Conservation (phyloP, 2,113 vertebrate species). For the Vulpes vulpes region DNA sequence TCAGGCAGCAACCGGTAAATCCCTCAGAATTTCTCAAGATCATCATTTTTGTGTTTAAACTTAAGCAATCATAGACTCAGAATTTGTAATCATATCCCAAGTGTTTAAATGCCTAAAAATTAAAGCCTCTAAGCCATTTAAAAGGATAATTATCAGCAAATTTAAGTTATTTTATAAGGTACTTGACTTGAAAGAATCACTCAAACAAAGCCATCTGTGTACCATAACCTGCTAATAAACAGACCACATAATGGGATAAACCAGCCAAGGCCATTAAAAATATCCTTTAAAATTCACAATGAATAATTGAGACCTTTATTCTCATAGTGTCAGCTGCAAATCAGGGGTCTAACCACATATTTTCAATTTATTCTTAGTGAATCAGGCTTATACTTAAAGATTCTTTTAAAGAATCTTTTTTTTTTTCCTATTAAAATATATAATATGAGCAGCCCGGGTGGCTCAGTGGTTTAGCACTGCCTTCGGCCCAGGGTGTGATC, state of each 20-base stretch:
- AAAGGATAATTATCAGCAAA: not conserved
- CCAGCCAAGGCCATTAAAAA: slow-evolving; percentile 26
- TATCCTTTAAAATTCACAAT: slow-evolving; percentile 38
- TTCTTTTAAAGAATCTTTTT: not conserved
- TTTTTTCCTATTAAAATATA: not conserved
- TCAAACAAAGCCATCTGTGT: slow-evolving; percentile 40
- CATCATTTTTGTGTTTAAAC: slow-evolving; percentile 42
- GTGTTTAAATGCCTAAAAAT: slow-evolving; percentile 54
- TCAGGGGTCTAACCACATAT: not conserved
- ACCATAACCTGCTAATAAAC: slow-evolving; percentile 5
- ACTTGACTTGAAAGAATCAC: slow-evolving; percentile 40
- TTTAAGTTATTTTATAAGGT: slow-evolving; percentile 52
- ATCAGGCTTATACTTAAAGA: not conserved
- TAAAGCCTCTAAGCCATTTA: not conserved
- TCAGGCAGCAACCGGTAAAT: not conserved
- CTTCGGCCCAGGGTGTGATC: too few relatives aligned
- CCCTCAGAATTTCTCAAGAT: slow-evolving; percentile 32
- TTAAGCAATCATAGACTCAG: slow-evolving; percentile 31
- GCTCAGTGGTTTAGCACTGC: too few relatives aligned
- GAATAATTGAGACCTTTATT: slow-evolving; percentile 9
- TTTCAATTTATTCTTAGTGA: not conserved
- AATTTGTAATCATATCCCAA: slow-evolving; percentile 52
- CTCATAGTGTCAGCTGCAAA: not conserved
- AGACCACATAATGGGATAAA: slow-evolving; percentile 26
- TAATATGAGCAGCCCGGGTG: not conserved